Evolutionary conservation across 1,140 invertebrate genomes (phyloP).

Genomic region (Cylas formicarius): DNA sequence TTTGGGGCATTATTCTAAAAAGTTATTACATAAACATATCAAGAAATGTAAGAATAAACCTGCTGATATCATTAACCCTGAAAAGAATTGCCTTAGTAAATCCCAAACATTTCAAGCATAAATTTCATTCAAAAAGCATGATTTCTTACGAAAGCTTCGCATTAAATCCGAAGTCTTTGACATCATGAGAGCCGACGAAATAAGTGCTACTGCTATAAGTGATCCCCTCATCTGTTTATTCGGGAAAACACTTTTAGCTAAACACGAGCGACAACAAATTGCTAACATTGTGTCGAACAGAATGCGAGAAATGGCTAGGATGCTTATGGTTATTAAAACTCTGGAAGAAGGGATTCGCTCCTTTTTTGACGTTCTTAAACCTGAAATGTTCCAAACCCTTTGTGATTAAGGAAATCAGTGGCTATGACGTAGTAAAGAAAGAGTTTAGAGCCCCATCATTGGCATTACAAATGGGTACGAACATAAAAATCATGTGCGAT

Average conservation of each 20-base stretch:
- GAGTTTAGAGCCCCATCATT: conserved; percentile 23
- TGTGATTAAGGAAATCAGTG: conserved; percentile 22
- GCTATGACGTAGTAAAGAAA: conserved; percentile 18
- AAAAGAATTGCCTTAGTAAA: too few relatives aligned
- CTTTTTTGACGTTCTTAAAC: conserved; percentile 16
- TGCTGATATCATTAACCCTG: too few relatives aligned
- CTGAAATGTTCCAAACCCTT: conserved; percentile 17
- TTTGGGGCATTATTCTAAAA: too few relatives aligned
- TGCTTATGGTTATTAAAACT: conserved; percentile 13
- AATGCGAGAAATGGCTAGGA: conserved; percentile 21
- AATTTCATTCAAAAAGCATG: too few relatives aligned
- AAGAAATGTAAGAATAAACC: too few relatives aligned
- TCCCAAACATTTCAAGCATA: too few relatives aligned
- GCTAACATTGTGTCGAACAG: conserved; percentile 16
- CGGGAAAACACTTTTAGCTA: conserved; percentile 18
- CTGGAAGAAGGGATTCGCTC: not conserved
- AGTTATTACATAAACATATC: too few relatives aligned
- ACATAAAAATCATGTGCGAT: too few relatives aligned
- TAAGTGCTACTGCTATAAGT: conserved; percentile 21
- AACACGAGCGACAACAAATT: conserved; percentile 23
- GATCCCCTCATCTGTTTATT: conserved; percentile 21
- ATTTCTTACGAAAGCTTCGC: conserved; percentile 6
- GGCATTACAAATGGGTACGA: too few relatives aligned
- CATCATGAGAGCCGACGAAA: conserved; percentile 20
- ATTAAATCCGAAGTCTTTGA: conserved; percentile 20